These are phyloP conservation scores for Argyresthia albistria DNA, from an alignment of 2,888 invertebrate genomes.

Conservation along the genomic window DNA sequence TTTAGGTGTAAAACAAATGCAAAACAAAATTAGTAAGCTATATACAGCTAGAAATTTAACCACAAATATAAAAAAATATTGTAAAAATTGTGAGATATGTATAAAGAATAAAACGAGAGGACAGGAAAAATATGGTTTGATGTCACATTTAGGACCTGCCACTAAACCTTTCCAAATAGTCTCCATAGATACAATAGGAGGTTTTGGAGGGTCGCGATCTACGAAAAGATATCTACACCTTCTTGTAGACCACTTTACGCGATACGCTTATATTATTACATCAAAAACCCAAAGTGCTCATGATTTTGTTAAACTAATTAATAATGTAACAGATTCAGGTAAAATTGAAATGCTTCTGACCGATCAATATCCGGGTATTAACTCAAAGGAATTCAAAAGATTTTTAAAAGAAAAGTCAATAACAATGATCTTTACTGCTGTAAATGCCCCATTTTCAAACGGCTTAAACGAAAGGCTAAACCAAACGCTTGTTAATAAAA, in stretches of 20 bases:
- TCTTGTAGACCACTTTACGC: constrained; percentile 15
- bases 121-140: constrained; percentile 14
- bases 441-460: constrained; percentile 18
- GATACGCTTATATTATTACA: constrained; percentile 10
- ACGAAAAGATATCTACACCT: constrained; percentile 20
- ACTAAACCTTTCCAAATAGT: constrained; percentile 15
- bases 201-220: constrained; percentile 17
- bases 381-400: constrained; percentile 16
- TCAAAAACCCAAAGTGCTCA: constrained; percentile 15
- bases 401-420: constrained; percentile 10
- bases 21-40: constrained; percentile 11
- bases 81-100: constrained; percentile 7
- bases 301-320: constrained; percentile 14
- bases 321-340: not conserved
- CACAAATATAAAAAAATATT: constrained; percentile 11
- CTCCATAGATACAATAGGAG: constrained; percentile 17
- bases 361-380: constrained; percentile 22
- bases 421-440: constrained; percentile 22
- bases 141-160: constrained; percentile 18
- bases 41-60: constrained; percentile 15
- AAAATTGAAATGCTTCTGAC: constrained; percentile 7
- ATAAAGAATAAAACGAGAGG: constrained; percentile 15
- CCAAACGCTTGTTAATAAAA: constrained; percentile 22
- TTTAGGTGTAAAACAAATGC: constrained; percentile 13
- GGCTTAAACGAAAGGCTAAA: constrained; percentile 19